Percentiles rank a stretch among this genome's conserved stretches.
Evolutionary conservation across 2,888 invertebrate genomes (phyloP).

Genomic region (Phorcus lineatus): DNA sequence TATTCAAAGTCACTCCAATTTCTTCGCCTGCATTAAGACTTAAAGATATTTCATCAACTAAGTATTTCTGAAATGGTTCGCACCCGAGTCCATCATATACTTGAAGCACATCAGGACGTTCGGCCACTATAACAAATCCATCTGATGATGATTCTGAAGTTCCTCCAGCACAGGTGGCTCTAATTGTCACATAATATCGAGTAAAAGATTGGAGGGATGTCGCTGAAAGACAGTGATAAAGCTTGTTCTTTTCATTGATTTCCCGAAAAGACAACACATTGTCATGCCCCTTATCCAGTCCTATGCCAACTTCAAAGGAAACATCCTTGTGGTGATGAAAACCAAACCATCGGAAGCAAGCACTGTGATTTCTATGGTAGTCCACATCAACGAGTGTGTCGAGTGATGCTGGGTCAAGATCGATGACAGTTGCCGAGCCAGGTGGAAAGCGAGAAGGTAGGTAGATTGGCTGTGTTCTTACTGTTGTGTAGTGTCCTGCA

Average conservation of each 20-base stretch:
- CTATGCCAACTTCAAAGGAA: constrained; percentile 1
- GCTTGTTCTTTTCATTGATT: neutral
- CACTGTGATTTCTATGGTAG: neutral
- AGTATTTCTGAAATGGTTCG: neutral
- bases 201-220: neutral
- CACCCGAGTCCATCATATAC: constrained; percentile 4
- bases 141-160: constrained; percentile 4
- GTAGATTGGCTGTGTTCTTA: constrained; percentile 29
- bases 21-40: neutral
- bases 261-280: neutral
- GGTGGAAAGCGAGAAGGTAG: constrained; percentile 43
- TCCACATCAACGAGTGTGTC: neutral
- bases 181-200: neutral
- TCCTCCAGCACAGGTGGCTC: neutral
- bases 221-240: neutral
- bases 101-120: neutral
- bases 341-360: neutral
- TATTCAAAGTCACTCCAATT: neutral
- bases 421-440: constrained; percentile 34
- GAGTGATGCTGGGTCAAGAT: constrained; percentile 29
- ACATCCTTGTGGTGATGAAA: neutral
- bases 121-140: constrained; percentile 1
- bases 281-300: neutral
- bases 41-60: neutral
- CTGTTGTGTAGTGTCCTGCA: constrained; percentile 43